Evolutionary conservation across 2,113 vertebrate species (phyloP).

Genomic region (Xyrauchen texanus): DNA sequence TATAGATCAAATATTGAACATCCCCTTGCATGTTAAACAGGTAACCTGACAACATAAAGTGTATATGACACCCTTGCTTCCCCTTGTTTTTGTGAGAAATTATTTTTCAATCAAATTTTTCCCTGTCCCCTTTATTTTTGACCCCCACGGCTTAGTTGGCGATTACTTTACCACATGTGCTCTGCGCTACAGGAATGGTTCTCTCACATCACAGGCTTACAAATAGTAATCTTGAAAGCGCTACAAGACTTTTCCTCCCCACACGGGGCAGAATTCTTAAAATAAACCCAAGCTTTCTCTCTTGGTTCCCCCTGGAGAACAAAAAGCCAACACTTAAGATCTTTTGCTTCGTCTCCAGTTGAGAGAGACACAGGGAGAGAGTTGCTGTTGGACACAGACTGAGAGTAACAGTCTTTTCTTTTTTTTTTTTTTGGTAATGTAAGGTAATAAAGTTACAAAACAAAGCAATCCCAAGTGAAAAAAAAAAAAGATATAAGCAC

Average conservation of each 20-base stretch:
- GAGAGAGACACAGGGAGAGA: constrained; percentile 43
- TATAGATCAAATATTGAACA: no score
- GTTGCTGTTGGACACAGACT: constrained; percentile 44
- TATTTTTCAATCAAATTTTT: background rate
- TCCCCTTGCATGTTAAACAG: no score
- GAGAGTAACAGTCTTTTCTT: constrained; percentile 16
- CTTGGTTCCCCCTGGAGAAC: constrained; percentile 69
- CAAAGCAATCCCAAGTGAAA: no score
- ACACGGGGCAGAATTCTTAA: constrained; percentile 76
- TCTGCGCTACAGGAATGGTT: constrained; percentile 34
- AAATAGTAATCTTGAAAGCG: constrained; percentile 75
- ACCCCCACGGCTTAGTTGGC: constrained; percentile 28
- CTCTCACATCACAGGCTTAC: constrained; percentile 66
- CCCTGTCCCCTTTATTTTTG: background rate
- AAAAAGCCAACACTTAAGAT: constrained; percentile 74
- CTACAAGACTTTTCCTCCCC: constrained; percentile 71
- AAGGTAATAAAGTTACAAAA: no score
- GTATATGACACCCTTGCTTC: no score
- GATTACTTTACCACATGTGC: constrained; percentile 43
- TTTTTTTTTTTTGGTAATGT: background rate
- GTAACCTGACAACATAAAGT: no score
- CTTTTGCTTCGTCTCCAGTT: constrained; percentile 70
- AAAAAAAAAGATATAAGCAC: no score
- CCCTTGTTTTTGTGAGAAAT: no score
- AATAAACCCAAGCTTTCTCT: constrained; percentile 69